Conservation (phyloP, 1,140 invertebrate genomes). For the Meloidogyne chitwoodi region DNA sequence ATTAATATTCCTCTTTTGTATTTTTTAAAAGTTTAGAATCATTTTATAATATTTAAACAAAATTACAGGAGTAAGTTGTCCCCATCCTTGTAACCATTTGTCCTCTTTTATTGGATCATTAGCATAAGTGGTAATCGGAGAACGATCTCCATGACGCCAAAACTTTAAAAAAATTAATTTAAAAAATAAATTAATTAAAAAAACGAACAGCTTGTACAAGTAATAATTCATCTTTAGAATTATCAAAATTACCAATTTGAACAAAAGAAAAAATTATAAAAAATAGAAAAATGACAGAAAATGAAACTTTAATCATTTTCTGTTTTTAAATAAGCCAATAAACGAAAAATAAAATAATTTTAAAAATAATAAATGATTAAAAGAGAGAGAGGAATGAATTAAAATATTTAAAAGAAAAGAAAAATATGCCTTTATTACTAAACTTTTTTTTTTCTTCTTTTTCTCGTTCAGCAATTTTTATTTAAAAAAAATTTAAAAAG, state of each 20-base stretch:
- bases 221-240: slow-evolving; percentile 7
- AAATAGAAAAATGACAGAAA: background rate
- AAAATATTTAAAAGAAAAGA: background rate
- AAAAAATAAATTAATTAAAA: background rate
- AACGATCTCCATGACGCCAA: slow-evolving; percentile 26
- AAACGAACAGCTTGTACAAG: slow-evolving; percentile 3
- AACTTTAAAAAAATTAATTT: background rate
- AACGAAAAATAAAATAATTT: background rate
- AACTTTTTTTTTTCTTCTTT: background rate
- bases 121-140: slow-evolving; percentile 6
- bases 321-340: background rate
- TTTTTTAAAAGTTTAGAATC: too few species aligned
- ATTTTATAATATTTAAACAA: too few species aligned
- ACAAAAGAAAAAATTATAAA: background rate
- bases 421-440: background rate
- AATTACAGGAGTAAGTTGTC: slow-evolving; percentile 31
- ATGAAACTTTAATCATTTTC: background rate
- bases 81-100: slow-evolving; percentile 21
- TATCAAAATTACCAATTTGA: background rate
- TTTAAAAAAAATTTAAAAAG: background rate
- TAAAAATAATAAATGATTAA: background rate
- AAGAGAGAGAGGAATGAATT: background rate
- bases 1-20: background rate
- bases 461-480: background rate
- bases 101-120: slow-evolving; percentile 24